phyloP scores from a whole-genome alignment of 1,140 invertebrate species.

The Trypoxylus dichotomus region DNA sequence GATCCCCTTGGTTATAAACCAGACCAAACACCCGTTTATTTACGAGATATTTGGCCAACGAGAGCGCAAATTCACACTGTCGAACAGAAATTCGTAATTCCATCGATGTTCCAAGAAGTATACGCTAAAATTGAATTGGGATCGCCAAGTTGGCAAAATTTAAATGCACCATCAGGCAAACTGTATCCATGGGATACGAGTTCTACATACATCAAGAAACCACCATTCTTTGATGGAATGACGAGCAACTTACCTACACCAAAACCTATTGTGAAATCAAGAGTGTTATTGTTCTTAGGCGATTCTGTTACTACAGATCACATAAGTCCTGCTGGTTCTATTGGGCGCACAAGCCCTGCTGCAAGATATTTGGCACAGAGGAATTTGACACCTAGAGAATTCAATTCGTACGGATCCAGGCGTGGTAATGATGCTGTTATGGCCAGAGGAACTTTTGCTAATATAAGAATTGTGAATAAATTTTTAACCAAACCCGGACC shows the following conservation, averaged over 20 bases:
- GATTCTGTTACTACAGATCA: constrained; percentile 98
- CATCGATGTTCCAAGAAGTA: constrained; percentile 97
- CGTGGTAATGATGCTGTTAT: constrained; percentile 97
- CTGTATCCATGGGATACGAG: constrained; percentile 90
- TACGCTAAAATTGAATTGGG: constrained; percentile 86
- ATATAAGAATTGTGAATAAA: constrained; percentile 95
- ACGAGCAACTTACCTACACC: constrained; percentile 60
- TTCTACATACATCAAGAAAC: constrained; percentile 96
- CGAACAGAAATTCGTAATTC: constrained; percentile 88
- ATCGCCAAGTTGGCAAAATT: constrained; percentile 81
- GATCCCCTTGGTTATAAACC: constrained; percentile 61
- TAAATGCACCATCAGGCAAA: constrained; percentile 77
- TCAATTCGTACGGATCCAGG: constrained; percentile 97
- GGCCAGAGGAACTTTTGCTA: constrained; percentile 97
- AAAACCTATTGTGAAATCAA: constrained; percentile 65
- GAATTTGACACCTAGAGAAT: constrained; percentile 87
- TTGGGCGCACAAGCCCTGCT: constrained; percentile 91
- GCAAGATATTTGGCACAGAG: constrained; percentile 80
- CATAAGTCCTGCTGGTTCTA: constrained; percentile 97
- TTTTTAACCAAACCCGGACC: constrained; percentile 83
- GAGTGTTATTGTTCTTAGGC: constrained; percentile 83
- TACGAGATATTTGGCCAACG: constrained; percentile 94
- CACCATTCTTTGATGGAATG: constrained; percentile 91
- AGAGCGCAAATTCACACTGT: constrained; percentile 88
- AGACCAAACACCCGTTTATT: constrained; percentile 77